Percentiles rank a stretch among this genome's conserved stretches.
Evolutionary conservation across 2,797 vertebrate species (phyloP).

Genomic region (Sylvia borin): DNA sequence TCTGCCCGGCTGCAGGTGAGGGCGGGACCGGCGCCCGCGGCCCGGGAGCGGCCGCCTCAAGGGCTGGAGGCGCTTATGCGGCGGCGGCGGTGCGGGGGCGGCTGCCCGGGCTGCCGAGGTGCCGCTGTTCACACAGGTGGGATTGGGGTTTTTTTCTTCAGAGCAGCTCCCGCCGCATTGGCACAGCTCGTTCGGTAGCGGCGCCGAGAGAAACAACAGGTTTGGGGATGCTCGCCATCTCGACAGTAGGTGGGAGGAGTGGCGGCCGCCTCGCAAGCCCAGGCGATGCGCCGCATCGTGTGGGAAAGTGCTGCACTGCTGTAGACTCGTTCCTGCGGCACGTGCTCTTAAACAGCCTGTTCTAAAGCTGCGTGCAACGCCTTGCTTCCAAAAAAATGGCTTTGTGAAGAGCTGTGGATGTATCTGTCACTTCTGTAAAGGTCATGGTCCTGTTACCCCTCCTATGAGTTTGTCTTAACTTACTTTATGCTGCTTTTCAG

Average conservation of each 20-base stretch:
- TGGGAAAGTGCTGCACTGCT: neutral
- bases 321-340: neutral
- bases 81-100: neutral
- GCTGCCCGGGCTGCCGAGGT: neutral
- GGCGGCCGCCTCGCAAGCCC: neutral
- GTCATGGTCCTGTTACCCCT: too few relatives aligned
- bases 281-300: neutral
- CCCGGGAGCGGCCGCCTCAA: neutral
- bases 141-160: neutral
- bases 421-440: neutral
- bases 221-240: neutral
- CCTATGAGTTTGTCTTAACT: rapidly evolving
- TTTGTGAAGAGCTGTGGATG: neutral
- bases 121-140: neutral
- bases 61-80: neutral
- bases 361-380: neutral
- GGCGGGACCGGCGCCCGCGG: neutral
- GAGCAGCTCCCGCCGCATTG: neutral
- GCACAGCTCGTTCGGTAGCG: neutral
- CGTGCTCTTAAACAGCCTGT: neutral
- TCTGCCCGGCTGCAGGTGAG: constrained; percentile 20
- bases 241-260: neutral
- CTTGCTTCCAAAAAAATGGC: neutral
- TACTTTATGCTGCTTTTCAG: neutral
- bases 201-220: neutral